phyloP scores from a whole-genome alignment of 2,797 vertebrate species.

The Schizothorax lantsangensis region DNA sequence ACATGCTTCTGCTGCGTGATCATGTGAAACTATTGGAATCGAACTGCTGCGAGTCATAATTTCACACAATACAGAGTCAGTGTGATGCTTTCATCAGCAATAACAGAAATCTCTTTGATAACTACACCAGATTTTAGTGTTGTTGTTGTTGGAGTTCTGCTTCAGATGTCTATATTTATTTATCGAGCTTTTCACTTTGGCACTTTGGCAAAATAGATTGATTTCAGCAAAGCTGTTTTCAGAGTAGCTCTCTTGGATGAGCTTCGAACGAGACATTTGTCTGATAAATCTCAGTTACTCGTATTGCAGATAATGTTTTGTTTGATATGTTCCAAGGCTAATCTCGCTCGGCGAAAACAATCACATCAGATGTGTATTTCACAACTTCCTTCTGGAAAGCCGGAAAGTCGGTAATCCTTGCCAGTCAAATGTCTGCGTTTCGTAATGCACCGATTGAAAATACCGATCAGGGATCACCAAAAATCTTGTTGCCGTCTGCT shows the following conservation, averaged over 20 bases:
- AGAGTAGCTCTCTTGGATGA: constrained; percentile 54
- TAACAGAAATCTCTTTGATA: constrained; percentile 40
- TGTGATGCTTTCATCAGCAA: constrained; percentile 23
- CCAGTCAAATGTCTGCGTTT: constrained; percentile 79
- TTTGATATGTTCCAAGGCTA: constrained; percentile 77
- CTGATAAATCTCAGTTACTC: constrained; percentile 76
- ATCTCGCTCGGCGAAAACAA: constrained; percentile 78
- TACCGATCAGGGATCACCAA: constrained; percentile 37
- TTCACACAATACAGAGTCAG: constrained; percentile 23
- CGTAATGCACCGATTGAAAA: constrained; percentile 75
- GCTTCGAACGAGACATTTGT: constrained; percentile 73
- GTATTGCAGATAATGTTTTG: constrained; percentile 78
- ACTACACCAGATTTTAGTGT: not conserved
- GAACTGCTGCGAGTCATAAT: constrained; percentile 46
- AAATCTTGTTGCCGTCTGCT: not conserved
- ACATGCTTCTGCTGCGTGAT: constrained; percentile 24
- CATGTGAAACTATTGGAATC: constrained; percentile 43
- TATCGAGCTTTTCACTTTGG: constrained; percentile 25
- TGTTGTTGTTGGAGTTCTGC: constrained; percentile 5
- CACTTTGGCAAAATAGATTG: constrained; percentile 38
- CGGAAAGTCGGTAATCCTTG: constrained; percentile 71
- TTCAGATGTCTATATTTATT: constrained; percentile 45
- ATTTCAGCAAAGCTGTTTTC: constrained; percentile 48
- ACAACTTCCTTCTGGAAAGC: constrained; percentile 73
- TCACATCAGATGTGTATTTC: constrained; percentile 76